Evolutionary conservation across 2,888 invertebrate genomes (phyloP).

Genomic region (Acanthococcus lagerstroemiae): DNA sequence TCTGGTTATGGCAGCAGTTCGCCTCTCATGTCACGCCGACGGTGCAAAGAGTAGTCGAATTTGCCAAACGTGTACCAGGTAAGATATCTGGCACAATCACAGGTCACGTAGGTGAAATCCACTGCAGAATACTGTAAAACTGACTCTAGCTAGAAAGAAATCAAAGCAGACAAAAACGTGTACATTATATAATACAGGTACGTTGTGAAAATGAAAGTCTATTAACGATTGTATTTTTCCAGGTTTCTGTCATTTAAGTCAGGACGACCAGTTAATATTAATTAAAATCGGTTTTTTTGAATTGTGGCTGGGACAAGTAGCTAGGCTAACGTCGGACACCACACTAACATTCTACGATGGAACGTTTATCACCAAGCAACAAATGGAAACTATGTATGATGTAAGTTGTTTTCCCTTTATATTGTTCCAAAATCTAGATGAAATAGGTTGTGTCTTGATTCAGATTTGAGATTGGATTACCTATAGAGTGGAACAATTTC

Average conservation of each 20-base stretch:
- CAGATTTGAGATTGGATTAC: no score
- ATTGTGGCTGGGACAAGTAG: constrained; percentile 82
- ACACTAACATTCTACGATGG: constrained; percentile 85
- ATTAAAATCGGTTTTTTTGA: constrained; percentile 96
- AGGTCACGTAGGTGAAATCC: no score
- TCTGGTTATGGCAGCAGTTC: constrained; percentile 81
- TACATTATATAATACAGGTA: no score
- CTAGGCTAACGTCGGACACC: constrained; percentile 64
- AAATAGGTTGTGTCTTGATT: no score
- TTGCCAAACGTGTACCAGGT: constrained; percentile 86
- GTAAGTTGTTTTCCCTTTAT: constrained; percentile 52
- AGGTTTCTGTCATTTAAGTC: constrained; percentile 76
- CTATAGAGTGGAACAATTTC: no score
- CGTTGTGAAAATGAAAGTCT: neutral
- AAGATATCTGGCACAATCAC: no score
- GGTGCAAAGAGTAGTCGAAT: constrained; percentile 90
- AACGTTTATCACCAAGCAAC: constrained; percentile 66
- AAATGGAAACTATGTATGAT: constrained; percentile 78
- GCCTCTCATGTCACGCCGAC: constrained; percentile 77
- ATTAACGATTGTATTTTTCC: constrained; percentile 32
- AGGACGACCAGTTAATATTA: constrained; percentile 92
- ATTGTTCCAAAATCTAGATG: neutral
- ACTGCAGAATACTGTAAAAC: no score
- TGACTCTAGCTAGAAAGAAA: no score
- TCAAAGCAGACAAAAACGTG: no score